A percentile compares a stretch with the other conserved stretches of the same genome.
Evolutionary conservation across 2,113 vertebrate genomes (phyloP).

Genomic region (Podarcis cretensis): DNA sequence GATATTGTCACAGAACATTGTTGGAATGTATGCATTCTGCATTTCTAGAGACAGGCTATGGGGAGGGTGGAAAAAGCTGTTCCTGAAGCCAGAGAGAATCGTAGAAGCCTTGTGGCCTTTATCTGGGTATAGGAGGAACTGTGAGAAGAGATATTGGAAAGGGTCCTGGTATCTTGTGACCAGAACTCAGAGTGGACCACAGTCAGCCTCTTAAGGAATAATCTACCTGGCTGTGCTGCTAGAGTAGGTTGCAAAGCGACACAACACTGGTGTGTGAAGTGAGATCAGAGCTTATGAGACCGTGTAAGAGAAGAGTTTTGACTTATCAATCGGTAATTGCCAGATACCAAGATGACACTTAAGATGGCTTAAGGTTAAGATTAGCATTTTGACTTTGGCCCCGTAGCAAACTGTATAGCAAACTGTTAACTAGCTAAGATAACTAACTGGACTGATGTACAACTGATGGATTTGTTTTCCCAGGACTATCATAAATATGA

Average conservation of each 20-base stretch:
- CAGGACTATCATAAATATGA: constrained; percentile 18
- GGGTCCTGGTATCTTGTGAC: not conserved
- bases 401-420: not conserved
- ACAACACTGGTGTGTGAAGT: no score
- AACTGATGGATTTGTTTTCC: not conserved
- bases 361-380: not conserved
- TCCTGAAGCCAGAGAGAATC: not conserved
- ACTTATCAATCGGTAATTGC: not conserved
- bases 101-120: not conserved
- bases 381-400: not conserved
- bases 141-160: not conserved
- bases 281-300: not conserved
- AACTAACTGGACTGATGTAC: not conserved
- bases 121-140: not conserved
- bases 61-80: not conserved
- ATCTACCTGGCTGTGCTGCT: not conserved
- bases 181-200: not conserved
- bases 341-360: not conserved
- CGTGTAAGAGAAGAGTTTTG: not conserved
- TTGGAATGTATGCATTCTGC: not conserved
- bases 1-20: not conserved
- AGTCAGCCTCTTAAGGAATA: not conserved
- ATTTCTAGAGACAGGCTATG: not conserved
- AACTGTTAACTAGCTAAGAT: not conserved
- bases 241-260: not conserved